A percentile compares a stretch with the other conserved stretches of the same genome.
Evolutionary conservation across 2,113 vertebrate species (phyloP).

Genomic region (Oplegnathus fasciatus): DNA sequence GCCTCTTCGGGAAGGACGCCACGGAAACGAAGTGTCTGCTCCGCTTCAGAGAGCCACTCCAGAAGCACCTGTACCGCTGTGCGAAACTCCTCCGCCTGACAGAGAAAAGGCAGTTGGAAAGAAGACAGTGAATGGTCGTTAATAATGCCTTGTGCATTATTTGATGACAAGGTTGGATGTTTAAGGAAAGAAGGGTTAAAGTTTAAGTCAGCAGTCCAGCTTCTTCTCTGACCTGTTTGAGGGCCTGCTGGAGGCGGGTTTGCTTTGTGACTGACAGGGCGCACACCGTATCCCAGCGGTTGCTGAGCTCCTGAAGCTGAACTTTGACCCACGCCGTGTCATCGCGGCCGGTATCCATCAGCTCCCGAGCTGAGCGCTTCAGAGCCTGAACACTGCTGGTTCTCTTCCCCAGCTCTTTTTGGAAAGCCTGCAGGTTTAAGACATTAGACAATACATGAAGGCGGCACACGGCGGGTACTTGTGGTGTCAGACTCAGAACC

Average conservation of each 20-base stretch:
- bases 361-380: constrained; percentile 94
- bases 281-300: constrained; percentile 97
- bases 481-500: background rate
- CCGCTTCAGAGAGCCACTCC: constrained; percentile 98
- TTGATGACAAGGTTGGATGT: background rate
- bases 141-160: background rate
- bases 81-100: constrained; percentile 96
- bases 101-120: rapidly evolving
- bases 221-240: constrained; percentile 90
- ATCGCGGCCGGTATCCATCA: constrained; percentile 94
- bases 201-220: constrained; percentile 69
- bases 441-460: background rate
- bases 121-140: background rate
- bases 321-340: constrained; percentile 98
- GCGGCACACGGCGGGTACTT: no score
- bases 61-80: constrained; percentile 92
- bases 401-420: constrained; percentile 97
- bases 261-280: constrained; percentile 96
- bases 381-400: constrained; percentile 94
- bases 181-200: constrained; percentile 39
- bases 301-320: constrained; percentile 97
- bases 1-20: constrained; percentile 95
- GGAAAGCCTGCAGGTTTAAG: constrained; percentile 89
- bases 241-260: constrained; percentile 92
- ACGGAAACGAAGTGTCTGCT: constrained; percentile 96